Base-by-base conservation (phyloP, 2,888 invertebrate genomes). In the Cephus rjabovi region DNA sequence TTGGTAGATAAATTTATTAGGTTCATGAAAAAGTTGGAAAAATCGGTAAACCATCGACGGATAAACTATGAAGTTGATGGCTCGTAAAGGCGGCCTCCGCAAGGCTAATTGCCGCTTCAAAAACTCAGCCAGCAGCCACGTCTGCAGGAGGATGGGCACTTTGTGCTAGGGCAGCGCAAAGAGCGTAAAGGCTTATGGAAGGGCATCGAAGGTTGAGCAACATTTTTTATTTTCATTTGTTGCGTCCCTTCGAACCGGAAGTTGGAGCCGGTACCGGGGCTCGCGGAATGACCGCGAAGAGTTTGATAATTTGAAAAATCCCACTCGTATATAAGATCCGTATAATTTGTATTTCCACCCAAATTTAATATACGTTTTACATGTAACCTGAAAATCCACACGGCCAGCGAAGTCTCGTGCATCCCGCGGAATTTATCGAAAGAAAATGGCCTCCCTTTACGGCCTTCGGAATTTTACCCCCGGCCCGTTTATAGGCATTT, bases 21-120 rank as follows among this genome's bases (percentile, higher is more conserved):
- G 75, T 75, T 33, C 76, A 71, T 73, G 76, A 78, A 78, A 78
- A 78, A 78, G 74, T 40, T 73, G 34, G 78, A 76, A 75, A 76
- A 76, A 73, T 76, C 76, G 15, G 73, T 78, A 73, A 78, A 76
- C 71, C 70, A 77, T 77, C 77, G 75, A 80, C 80, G 83, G 83
- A 85, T 85, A 83, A 85, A 84, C 84, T 82, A 83, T 83, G 83
- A 81, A 83, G 79, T 83, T 82, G 82, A 84, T 83, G 85, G 83
- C 80, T 83, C 81, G 83, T 85, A 82, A 85, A 83, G 79, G 82
- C 77, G 77, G 80, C 80, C 79, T 79, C 77, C 79, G 76, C 79
- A 74, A 80, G 76, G 78, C 81, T 82, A 81, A 82, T 82, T 82
- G 79, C 79, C 76, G 77, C 78, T 77, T 80, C 78, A 79, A 82